phyloP scores from a whole-genome alignment of 1,140 invertebrate genomes.

The Linepithema humile region DNA sequence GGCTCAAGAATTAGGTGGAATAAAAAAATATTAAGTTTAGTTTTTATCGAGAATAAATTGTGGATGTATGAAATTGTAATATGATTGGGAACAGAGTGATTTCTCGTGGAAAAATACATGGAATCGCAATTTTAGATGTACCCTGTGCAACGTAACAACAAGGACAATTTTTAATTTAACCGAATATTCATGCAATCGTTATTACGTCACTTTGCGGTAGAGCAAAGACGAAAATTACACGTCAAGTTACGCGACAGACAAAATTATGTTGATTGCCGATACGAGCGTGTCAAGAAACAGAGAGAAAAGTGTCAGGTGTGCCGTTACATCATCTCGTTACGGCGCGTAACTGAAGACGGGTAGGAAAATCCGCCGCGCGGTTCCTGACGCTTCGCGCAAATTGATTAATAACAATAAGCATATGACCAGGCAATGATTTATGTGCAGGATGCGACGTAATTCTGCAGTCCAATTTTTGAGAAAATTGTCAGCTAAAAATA shows the following conservation, averaged over 20 bases:
- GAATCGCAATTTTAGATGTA: not conserved
- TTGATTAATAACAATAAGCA: not conserved
- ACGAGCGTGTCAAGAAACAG: conserved; percentile 24
- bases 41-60: not conserved
- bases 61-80: no score
- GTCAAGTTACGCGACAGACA: conserved; percentile 32
- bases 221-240: conserved; percentile 47
- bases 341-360: conserved; percentile 31
- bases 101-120: no score
- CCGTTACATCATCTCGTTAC: conserved; percentile 45
- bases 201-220: conserved; percentile 15
- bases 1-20: not conserved
- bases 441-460: not conserved
- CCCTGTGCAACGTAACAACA: not conserved
- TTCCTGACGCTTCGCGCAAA: not conserved
- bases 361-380: not conserved
- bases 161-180: not conserved
- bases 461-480: not conserved
- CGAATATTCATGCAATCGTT: conserved; percentile 9
- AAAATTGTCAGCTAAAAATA: not conserved
- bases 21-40: not conserved
- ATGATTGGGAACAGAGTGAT: no score
- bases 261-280: conserved; percentile 53
- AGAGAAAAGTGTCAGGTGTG: conserved; percentile 42
- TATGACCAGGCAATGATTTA: not conserved